Evolutionary conservation across 2,888 invertebrate species (phyloP).

Genomic region (Drosophila kanekoi): DNA sequence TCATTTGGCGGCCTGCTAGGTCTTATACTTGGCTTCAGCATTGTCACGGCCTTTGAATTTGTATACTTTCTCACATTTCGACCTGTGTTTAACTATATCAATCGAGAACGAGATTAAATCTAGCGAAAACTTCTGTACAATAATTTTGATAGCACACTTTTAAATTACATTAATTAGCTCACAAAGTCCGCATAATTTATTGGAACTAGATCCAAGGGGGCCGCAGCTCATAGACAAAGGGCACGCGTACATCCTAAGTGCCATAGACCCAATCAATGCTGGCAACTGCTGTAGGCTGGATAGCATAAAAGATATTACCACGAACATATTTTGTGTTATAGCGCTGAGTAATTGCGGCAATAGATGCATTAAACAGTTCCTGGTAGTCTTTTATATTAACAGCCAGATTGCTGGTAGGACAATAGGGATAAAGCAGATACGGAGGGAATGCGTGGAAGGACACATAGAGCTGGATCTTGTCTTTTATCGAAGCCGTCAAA

Average conservation of each 20-base stretch:
- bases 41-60: slow-evolving; percentile 89
- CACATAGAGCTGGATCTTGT: slow-evolving; percentile 88
- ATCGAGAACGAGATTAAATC: slow-evolving; percentile 47
- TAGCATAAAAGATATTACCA: too few relatives aligned
- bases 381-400: slow-evolving; percentile 86
- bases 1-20: slow-evolving; percentile 90
- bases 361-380: slow-evolving; percentile 78
- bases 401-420: slow-evolving; percentile 87
- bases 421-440: slow-evolving; percentile 89
- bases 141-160: not conserved
- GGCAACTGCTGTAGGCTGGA: too few relatives aligned
- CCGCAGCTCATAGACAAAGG: slow-evolving; percentile 87
- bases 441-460: slow-evolving; percentile 92
- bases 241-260: slow-evolving; percentile 84
- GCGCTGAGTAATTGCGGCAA: slow-evolving; percentile 85
- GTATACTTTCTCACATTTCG: slow-evolving; percentile 88
- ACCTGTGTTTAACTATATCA: slow-evolving; percentile 85
- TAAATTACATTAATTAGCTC: not conserved
- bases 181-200: too few relatives aligned
- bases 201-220: too few relatives aligned
- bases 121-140: not conserved
- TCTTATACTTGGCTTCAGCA: slow-evolving; percentile 89
- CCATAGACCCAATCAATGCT: slow-evolving; percentile 92
- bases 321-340: slow-evolving; percentile 87
- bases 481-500: slow-evolving; percentile 86